Conservation (phyloP, 1,140 invertebrate species). For the Carcinoscorpius rotundicauda region DNA sequence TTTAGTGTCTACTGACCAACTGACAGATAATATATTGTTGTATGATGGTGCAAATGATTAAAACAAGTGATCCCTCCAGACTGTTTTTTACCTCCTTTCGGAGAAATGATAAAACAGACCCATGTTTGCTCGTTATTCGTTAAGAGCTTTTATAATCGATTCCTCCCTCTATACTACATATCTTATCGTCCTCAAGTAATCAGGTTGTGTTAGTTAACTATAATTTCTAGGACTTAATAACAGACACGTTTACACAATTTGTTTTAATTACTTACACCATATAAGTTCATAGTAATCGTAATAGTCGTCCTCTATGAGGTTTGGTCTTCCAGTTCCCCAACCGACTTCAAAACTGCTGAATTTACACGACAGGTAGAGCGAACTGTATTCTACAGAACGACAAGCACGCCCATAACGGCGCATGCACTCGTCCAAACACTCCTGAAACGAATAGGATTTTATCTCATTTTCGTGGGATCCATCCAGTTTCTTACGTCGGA, state of each 20-base stretch:
- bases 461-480: slow-evolving; percentile 81
- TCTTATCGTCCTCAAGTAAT: slow-evolving; percentile 9
- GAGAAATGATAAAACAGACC: not conserved
- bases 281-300: slow-evolving; percentile 76
- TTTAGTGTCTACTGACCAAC: too few relatives aligned
- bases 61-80: too few relatives aligned
- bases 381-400: slow-evolving; percentile 72
- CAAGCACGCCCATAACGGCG: slow-evolving; percentile 44
- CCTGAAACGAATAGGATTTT: slow-evolving; percentile 66
- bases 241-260: too few relatives aligned
- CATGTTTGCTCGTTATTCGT: too few relatives aligned
- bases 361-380: slow-evolving; percentile 64
- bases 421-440: slow-evolving; percentile 77
- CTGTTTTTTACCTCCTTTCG: too few relatives aligned
- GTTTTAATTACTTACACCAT: slow-evolving; percentile 47
- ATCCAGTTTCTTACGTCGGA: slow-evolving; percentile 66
- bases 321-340: slow-evolving; percentile 19
- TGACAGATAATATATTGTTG: too few relatives aligned
- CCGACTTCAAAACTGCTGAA: slow-evolving; percentile 60
- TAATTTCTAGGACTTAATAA: slow-evolving; percentile 6
- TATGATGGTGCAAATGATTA: too few relatives aligned
- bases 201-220: not conserved
- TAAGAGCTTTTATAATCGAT: not conserved
- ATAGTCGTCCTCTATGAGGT: slow-evolving; percentile 74
- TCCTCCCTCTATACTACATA: not conserved